phyloP scores from a whole-genome alignment of 2,888 invertebrate species.

The Itoplectis maculator region DNA sequence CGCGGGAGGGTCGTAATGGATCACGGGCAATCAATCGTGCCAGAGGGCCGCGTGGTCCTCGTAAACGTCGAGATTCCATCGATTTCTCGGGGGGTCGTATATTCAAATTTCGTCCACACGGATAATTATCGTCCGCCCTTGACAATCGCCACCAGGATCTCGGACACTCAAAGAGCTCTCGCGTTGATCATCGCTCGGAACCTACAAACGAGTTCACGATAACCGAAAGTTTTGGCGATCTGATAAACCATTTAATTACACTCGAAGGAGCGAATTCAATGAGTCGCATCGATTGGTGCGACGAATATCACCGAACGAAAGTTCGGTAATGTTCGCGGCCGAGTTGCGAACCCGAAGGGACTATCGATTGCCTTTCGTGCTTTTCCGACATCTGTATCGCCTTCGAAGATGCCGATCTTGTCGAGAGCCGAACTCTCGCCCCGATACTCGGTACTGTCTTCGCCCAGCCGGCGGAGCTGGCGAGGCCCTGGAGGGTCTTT shows the following conservation, averaged over 20 bases:
- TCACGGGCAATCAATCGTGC: constrained; percentile 49
- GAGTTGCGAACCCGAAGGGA: no score
- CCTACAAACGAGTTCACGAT: not conserved
- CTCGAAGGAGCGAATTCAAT: not conserved
- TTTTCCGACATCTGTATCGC: constrained; percentile 10
- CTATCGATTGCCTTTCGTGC: constrained; percentile 1
- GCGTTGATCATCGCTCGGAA: not conserved
- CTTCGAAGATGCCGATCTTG: not conserved
- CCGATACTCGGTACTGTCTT: constrained; percentile 15
- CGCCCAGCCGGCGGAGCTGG: not conserved
- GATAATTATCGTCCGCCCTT: constrained; percentile 20
- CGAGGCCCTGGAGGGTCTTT: constrained; percentile 10
- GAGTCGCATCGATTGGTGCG: not conserved
- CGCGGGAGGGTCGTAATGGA: constrained; percentile 49
- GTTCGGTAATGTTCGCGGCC: not conserved
- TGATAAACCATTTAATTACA: not conserved
- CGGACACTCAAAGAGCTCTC: not conserved
- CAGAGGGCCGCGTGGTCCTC: constrained; percentile 28
- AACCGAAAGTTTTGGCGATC: not conserved
- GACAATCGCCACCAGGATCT: not conserved
- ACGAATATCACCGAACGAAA: not conserved
- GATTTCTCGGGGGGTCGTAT: constrained; percentile 29
- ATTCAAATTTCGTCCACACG: constrained; percentile 43
- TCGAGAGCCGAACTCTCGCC: constrained; percentile 1
- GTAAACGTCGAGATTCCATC: constrained; percentile 42